Evolutionary conservation across 2,797 vertebrate species (phyloP).

Genomic region (Somateria mollissima): DNA sequence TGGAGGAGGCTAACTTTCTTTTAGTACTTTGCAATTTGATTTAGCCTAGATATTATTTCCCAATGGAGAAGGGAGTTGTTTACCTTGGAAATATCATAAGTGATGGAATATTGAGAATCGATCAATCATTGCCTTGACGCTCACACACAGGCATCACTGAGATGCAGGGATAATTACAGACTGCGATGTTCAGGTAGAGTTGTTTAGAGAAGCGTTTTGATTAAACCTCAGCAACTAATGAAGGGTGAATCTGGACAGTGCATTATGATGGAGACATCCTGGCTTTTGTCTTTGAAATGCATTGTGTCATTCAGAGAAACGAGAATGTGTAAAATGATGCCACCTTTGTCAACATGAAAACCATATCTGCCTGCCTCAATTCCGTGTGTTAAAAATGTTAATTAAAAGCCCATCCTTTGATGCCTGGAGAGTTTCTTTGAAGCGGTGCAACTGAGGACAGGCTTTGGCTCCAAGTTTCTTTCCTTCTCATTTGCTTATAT

Average conservation of each 20-base stretch:
- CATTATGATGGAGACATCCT: not conserved
- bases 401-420: conserved; percentile 2
- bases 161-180: conserved; percentile 22
- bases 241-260: not conserved
- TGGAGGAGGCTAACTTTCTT: conserved; percentile 17
- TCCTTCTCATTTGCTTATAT: not conserved
- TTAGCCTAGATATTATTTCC: conserved; percentile 70
- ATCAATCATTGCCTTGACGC: conserved; percentile 27
- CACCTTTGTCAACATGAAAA: not conserved
- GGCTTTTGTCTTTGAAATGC: conserved; percentile 15
- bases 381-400: not conserved
- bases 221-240: not conserved
- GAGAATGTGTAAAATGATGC: not conserved
- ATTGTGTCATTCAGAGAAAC: not conserved
- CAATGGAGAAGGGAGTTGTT: conserved; percentile 46
- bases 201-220: not conserved
- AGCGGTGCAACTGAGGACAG: not conserved
- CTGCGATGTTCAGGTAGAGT: not conserved
- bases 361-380: not conserved
- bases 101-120: conserved; percentile 50
- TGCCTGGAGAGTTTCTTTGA: conserved; percentile 1
- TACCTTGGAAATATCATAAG: conserved; percentile 63
- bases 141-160: not conserved
- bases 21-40: conserved; percentile 48
- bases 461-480: not conserved